phyloP scores from a whole-genome alignment of 2,888 invertebrate species.

The Diarsia brunnea region DNA sequence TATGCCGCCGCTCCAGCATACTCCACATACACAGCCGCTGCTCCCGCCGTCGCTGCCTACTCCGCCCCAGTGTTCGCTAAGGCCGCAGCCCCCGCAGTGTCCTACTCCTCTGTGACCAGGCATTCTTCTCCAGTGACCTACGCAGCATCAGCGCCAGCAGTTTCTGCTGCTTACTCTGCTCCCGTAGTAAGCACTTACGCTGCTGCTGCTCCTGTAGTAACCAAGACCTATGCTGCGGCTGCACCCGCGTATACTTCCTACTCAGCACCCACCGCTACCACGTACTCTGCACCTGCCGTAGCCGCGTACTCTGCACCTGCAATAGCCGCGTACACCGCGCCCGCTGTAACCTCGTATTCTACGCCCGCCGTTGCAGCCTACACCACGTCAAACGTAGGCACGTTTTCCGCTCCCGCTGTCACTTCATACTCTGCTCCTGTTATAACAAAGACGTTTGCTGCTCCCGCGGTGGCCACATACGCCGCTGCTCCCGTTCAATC shows the following conservation, averaged over 20 bases:
- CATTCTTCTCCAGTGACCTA: slow-evolving; percentile 72
- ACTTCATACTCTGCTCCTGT: slow-evolving; percentile 69
- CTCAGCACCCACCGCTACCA: slow-evolving; percentile 76
- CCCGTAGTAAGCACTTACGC: slow-evolving; percentile 80
- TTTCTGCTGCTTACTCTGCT: slow-evolving; percentile 78
- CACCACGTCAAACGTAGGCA: slow-evolving; percentile 67
- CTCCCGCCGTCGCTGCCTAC: slow-evolving; percentile 81
- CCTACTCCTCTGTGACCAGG: slow-evolving; percentile 71
- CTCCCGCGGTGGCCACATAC: slow-evolving; percentile 38
- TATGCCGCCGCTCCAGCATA: slow-evolving; percentile 69
- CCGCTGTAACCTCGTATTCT: slow-evolving; percentile 1
- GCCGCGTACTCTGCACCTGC: slow-evolving; percentile 90
- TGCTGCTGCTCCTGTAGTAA: slow-evolving; percentile 78
- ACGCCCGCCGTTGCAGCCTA: slow-evolving; percentile 69
- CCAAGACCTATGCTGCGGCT: slow-evolving; percentile 71
- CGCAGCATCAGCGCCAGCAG: slow-evolving; percentile 77
- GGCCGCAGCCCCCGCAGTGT: slow-evolving; percentile 67
- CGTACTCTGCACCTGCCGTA: slow-evolving; percentile 82
- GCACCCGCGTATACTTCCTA: slow-evolving; percentile 34
- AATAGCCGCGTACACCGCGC: slow-evolving; percentile 73
- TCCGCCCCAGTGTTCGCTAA: slow-evolving; percentile 74
- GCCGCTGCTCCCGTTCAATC: slow-evolving; percentile 81
- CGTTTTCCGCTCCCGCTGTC: slow-evolving; percentile 65
- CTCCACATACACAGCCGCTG: slow-evolving; percentile 79
- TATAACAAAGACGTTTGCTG: slow-evolving; percentile 49